Conservation (phyloP, 1,140 invertebrate genomes). For the Doryteuthis pealeii region DNA sequence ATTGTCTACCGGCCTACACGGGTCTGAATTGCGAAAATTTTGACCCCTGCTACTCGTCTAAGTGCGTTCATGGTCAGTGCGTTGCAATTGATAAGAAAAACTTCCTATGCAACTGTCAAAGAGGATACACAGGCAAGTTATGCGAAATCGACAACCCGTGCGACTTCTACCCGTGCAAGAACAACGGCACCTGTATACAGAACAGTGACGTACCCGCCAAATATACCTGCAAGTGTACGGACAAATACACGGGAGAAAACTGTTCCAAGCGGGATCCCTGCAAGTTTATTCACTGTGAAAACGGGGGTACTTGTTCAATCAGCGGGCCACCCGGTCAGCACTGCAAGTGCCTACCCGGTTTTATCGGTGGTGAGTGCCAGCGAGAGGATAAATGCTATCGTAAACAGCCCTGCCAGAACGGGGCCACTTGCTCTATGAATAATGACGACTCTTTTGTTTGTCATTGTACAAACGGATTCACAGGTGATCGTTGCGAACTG, state of each 20-base stretch:
- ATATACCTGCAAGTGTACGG: slow-evolving; percentile 85
- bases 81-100: slow-evolving; percentile 17
- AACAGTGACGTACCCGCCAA: slow-evolving; percentile 4
- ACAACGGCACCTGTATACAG: slow-evolving; percentile 50
- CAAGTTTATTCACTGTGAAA: slow-evolving; percentile 27
- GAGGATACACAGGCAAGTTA: slow-evolving; percentile 58
- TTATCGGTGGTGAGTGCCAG: slow-evolving; percentile 66
- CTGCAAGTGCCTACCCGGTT: slow-evolving; percentile 81
- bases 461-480: slow-evolving; percentile 48
- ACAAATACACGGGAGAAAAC: slow-evolving; percentile 56
- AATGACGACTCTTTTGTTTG: slow-evolving; percentile 42
- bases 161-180: slow-evolving; percentile 44
- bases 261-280: slow-evolving; percentile 63
- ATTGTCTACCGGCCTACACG: slow-evolving; percentile 78
- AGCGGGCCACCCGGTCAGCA: slow-evolving; percentile 56
- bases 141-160: slow-evolving; percentile 63
- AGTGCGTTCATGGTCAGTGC: slow-evolving; percentile 57
- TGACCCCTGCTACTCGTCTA: slow-evolving; percentile 36
- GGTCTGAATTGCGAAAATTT: slow-evolving; percentile 30
- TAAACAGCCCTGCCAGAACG: slow-evolving; percentile 28
- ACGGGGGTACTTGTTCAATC: slow-evolving; percentile 53
- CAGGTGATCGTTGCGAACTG: slow-evolving; percentile 47
- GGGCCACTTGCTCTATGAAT: slow-evolving; percentile 35
- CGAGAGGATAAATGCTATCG: slow-evolving; percentile 30
- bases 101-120: slow-evolving; percentile 85